These are phyloP conservation scores for Scomber scombrus DNA, from an alignment of 2,113 vertebrate genomes.

Conservation along the genomic window DNA sequence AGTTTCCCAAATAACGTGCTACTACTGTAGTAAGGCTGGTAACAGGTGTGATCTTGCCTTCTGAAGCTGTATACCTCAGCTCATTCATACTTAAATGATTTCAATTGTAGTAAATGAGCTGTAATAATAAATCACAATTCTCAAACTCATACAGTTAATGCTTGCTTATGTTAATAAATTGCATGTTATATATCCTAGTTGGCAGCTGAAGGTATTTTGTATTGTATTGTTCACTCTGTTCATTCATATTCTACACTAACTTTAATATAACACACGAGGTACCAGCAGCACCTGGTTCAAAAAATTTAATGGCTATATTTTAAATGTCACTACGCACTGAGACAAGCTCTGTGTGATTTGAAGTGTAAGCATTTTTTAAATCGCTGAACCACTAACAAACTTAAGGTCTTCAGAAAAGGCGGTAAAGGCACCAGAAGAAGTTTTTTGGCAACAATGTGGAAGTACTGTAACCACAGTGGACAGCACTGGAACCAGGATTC, in stretches of 20 bases:
- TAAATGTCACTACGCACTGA: constrained; percentile 3
- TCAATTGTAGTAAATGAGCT: background rate
- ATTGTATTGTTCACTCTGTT: background rate
- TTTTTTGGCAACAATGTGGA: too few relatives aligned
- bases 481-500: background rate
- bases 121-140: background rate
- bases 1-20: background rate
- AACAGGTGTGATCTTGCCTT: constrained; percentile 32
- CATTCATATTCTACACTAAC: background rate
- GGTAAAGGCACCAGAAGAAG: too few relatives aligned
- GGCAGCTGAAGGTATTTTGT: background rate
- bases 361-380: background rate
- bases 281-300: background rate
- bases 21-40: background rate
- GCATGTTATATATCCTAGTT: background rate
- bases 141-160: background rate
- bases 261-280: background rate
- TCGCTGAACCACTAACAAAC: too few relatives aligned
- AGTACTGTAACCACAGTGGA: too few relatives aligned
- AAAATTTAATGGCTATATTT: background rate
- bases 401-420: too few relatives aligned
- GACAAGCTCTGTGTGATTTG: background rate
- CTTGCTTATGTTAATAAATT: background rate
- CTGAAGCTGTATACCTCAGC: background rate
- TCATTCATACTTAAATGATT: background rate